Conservation (phyloP, 53 echinoderm and acorn worm genomes). For the Stichopus horrens region DNA sequence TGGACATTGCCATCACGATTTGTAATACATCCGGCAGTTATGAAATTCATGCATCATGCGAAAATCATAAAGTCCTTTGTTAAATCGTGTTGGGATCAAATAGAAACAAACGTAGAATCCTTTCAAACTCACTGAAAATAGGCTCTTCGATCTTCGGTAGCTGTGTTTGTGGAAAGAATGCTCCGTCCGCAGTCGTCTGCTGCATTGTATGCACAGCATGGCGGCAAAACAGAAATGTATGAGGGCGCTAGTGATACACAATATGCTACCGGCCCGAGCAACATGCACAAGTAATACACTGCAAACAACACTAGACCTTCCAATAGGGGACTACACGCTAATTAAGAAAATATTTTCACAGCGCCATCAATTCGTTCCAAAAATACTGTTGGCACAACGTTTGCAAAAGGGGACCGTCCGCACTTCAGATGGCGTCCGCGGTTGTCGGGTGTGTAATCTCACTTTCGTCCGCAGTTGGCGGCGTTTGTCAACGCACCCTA, state of each 20-base stretch:
- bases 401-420: constrained; percentile 6
- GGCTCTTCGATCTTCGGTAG: no score
- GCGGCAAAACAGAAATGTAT: background rate
- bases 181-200: no score
- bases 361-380: background rate
- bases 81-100: no score
- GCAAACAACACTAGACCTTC: background rate
- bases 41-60: no score
- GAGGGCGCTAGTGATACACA: constrained; percentile 22
- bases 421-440: background rate
- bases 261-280: background rate
- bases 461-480: background rate
- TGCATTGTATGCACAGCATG: no score
- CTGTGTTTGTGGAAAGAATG: no score
- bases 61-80: no score
- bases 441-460: background rate
- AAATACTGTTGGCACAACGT: background rate
- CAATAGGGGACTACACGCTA: background rate
- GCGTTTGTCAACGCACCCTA: background rate
- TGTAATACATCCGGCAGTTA: no score
- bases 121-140: no score
- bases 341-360: background rate
- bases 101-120: no score
- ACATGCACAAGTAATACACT: constrained; percentile 7
- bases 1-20: no score